phyloP scores from a whole-genome alignment of 1,140 invertebrate genomes.

The Heterodera schachtii region DNA sequence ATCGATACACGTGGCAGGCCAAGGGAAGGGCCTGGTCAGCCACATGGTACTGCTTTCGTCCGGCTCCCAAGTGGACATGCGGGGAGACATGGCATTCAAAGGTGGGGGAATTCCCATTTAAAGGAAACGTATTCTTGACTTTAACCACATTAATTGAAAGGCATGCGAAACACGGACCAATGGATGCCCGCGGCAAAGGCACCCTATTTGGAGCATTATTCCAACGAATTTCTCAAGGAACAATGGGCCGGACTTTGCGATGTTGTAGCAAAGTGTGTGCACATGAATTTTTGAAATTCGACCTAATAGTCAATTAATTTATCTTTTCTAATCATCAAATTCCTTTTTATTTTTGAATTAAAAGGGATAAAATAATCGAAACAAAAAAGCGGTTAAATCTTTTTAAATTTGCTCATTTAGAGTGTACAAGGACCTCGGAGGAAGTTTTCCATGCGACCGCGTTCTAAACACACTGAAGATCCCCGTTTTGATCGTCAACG shows the following conservation, averaged over 20 bases:
- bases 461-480: constrained; percentile 52
- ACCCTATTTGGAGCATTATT: constrained; percentile 59
- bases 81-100: constrained; percentile 64
- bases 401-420: constrained; percentile 34
- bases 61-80: constrained; percentile 58
- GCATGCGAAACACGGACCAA: constrained; percentile 64
- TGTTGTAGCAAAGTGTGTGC: constrained; percentile 56
- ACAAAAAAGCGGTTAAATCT: background rate
- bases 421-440: constrained; percentile 60
- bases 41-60: constrained; percentile 58
- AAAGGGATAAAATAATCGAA: no score
- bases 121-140: background rate
- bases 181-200: constrained; percentile 57
- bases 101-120: constrained; percentile 24
- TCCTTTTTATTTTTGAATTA: no score
- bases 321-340: no score
- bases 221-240: constrained; percentile 53
- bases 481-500: constrained; percentile 61
- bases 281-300: background rate
- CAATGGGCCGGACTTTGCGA: constrained; percentile 65
- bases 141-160: constrained; percentile 22
- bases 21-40: constrained; percentile 48
- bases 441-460: constrained; percentile 59
- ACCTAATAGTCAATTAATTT: no score
- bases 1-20: constrained; percentile 59